Base-by-base conservation (phyloP, 2,113 vertebrate genomes). In the Oncorhynchus mykiss region DNA sequence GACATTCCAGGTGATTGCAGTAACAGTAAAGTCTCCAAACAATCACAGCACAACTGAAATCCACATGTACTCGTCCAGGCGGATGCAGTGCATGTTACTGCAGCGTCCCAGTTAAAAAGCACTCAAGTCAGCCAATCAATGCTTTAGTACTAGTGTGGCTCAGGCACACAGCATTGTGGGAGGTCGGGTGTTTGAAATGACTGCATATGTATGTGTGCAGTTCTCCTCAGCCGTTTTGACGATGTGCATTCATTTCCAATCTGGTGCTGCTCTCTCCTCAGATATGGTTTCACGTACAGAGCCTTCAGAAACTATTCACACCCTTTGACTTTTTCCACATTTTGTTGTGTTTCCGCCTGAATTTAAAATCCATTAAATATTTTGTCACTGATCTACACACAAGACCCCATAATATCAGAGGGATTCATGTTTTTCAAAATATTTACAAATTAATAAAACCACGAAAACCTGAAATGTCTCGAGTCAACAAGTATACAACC, bases 191-290 rank as follows among this genome's bases (percentile, higher is more conserved):
- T 48, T 9, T n/a, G 34, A 75, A 12, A 66, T 34, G 4, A 20
- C 9, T 60, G 2, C 22, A 12, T 71, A 51, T 65, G 31, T 71
- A 34, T 51, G 54, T 67, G 24, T 66, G 70, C 7, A 70, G 72
- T 78, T 77, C 34, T 66, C 82, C 11, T 13, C 72, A 22, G 64
- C 75, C 68, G 68, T 76, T 87, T 87, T 88, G 85, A 84, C 73
- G 84, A 86, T 80, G 70, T 73, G 68, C 74, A 86, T 89, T 89
- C 80, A 88, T 87, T 89, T 88, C 88, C 89, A 86, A 82, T 85
- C 83, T 29, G 65, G 13, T 27, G 65, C 27, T 45, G 16, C 65
- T 7, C 24, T 29, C 65, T 29, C 66, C 85, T 75, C 74, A 67
- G 34, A 77, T 77, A 79, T 73, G 27, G 76, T 80, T 80, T 78